phyloP scores from a whole-genome alignment of 92 coral and sea anemone genomes.

The Montipora capitata region DNA sequence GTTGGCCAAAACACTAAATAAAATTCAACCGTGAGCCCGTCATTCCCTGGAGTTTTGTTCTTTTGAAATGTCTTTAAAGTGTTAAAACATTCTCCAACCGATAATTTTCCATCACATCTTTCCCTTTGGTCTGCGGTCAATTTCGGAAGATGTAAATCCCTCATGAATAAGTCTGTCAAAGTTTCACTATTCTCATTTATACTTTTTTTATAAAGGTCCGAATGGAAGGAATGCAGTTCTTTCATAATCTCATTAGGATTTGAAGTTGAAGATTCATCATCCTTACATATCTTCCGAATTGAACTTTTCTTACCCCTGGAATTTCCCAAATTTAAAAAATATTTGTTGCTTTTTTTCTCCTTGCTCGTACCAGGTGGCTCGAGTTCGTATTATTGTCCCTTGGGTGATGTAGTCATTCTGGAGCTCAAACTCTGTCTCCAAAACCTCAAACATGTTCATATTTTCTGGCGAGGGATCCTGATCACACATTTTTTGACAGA shows the following conservation, averaged over 20 bases:
- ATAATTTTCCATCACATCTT: too few relatives aligned
- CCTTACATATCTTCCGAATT: constrained; percentile 20
- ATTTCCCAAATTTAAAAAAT: too few relatives aligned
- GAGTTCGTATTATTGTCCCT: constrained; percentile 1
- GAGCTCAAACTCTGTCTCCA: constrained; percentile 24
- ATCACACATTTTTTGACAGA: constrained; percentile 20
- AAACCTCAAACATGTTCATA: constrained; percentile 21
- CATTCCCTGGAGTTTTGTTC: not conserved
- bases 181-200: not conserved
- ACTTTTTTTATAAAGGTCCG: not conserved
- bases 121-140: too few relatives aligned
- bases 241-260: constrained; percentile 40
- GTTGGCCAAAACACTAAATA: constrained; percentile 5
- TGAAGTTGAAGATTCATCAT: constrained; percentile 34
- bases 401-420: constrained; percentile 17
- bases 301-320: constrained; percentile 12
- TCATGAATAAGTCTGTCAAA: not conserved
- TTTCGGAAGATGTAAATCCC: not conserved
- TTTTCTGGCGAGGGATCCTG: constrained; percentile 18
- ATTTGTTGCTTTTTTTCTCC: too few relatives aligned
- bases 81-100: too few relatives aligned
- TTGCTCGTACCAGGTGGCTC: constrained; percentile 13
- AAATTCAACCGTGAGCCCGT: not conserved
- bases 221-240: not conserved
- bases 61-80: too few relatives aligned